Conservation (phyloP, 2,113 vertebrate genomes). For the Aptenodytes forsteri region DNA sequence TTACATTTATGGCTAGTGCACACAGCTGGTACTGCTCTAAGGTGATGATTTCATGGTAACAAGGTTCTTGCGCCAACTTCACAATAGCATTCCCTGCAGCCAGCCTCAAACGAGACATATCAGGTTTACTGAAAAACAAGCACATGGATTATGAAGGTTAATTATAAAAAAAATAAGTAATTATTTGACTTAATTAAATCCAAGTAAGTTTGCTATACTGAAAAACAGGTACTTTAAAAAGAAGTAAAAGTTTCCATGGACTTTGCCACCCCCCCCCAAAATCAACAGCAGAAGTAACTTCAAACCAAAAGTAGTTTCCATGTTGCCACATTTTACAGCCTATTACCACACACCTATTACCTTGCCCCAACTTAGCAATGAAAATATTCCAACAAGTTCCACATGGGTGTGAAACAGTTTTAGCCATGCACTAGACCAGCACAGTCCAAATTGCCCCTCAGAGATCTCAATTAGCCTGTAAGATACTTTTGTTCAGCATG, state of each 20-base stretch:
- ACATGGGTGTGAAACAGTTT: not conserved
- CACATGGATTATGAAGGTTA: not conserved
- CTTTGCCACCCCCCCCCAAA: not conserved
- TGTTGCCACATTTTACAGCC: not conserved
- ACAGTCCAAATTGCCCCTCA: not conserved
- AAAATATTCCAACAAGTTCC: not conserved
- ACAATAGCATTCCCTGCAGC: constrained; percentile 93
- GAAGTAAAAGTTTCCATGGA: not conserved
- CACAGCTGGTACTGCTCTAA: constrained; percentile 98
- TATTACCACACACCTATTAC: not conserved
- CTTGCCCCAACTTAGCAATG: not conserved
- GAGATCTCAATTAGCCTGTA: not conserved
- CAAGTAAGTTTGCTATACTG: not conserved
- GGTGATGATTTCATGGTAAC: constrained; percentile 98
- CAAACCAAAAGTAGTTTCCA: not conserved
- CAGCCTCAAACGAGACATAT: constrained; percentile 95
- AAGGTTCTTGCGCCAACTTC: constrained; percentile 96
- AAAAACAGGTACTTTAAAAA: not conserved
- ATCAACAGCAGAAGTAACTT: not conserved
- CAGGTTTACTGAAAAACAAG: constrained; percentile 89
- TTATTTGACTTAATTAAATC: not conserved
- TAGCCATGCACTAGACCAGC: not conserved
- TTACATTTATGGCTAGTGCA: constrained; percentile 96
- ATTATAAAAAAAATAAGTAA: not conserved
- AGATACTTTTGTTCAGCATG: not conserved